Conservation (phyloP, 2,113 vertebrate genomes). For the Parus major region DNA sequence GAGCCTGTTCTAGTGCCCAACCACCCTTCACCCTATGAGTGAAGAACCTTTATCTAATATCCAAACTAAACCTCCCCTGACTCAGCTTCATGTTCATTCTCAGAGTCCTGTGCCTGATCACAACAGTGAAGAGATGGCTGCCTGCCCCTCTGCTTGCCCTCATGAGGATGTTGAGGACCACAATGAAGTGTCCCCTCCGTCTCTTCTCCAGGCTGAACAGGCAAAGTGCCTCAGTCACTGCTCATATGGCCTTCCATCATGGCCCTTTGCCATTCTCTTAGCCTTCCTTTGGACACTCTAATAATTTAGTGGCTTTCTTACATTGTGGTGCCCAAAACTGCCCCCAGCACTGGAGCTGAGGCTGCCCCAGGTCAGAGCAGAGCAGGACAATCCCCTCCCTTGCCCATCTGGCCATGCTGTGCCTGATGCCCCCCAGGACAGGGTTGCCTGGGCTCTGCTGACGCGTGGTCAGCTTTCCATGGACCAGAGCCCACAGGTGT, state of each 20-base stretch:
- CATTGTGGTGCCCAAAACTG: fast-evolving
- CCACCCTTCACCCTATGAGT: too few species aligned
- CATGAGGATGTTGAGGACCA: neutral
- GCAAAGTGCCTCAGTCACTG: neutral
- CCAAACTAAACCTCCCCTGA: neutral
- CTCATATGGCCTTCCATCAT: neutral
- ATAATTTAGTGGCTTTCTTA: neutral
- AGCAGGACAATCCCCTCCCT: neutral
- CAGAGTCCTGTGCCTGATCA: neutral
- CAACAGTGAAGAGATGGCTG: neutral
- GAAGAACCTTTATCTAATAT: neutral
- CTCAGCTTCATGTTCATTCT: neutral
- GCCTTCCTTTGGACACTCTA: neutral
- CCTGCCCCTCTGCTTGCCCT: neutral
- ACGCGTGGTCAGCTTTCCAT: fast-evolving
- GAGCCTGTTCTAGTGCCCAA: neutral
- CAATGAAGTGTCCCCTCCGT: neutral
- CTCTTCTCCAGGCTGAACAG: neutral
- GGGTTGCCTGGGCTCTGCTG: fast-evolving
- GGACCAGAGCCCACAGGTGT: fast-evolving
- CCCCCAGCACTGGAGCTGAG: fast-evolving
- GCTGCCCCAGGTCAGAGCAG: fast-evolving
- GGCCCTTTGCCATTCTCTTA: neutral
- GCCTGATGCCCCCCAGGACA: neutral
- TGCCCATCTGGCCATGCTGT: fast-evolving